These are phyloP conservation scores for Lasius platythorax DNA, from an alignment of 2,888 invertebrate genomes.

Conservation along the genomic window DNA sequence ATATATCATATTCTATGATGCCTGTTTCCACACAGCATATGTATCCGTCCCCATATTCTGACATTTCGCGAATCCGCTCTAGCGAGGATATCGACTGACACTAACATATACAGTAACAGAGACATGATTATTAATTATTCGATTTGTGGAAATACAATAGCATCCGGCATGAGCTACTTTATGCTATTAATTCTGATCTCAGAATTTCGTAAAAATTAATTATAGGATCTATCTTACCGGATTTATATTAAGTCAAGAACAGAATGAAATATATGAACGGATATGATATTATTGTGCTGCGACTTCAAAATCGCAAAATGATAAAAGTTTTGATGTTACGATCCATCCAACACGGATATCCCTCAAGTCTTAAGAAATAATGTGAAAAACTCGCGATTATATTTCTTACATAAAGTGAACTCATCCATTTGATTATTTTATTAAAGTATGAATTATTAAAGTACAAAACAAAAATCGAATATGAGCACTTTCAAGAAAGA, in stretches of 20 bases:
- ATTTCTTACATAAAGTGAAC: background rate
- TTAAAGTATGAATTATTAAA: slow-evolving; percentile 1
- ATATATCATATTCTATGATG: slow-evolving; percentile 64
- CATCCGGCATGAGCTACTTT: background rate
- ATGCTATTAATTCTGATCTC: slow-evolving; percentile 6
- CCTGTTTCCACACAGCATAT: slow-evolving; percentile 21
- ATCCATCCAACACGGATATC: slow-evolving; percentile 9
- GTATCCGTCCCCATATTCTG: slow-evolving; percentile 9
- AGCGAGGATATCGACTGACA: slow-evolving; percentile 17
- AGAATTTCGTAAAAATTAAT: too few relatives aligned
- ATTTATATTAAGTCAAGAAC: slow-evolving; percentile 18
- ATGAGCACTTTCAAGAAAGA: background rate
- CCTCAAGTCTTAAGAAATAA: slow-evolving; percentile 12
- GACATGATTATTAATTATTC: slow-evolving; percentile 23
- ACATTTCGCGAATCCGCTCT: slow-evolving; percentile 7
- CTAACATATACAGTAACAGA: background rate
- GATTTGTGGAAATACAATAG: background rate
- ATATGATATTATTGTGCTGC: slow-evolving; percentile 1
- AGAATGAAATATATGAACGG: slow-evolving; percentile 26
- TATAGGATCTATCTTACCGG: background rate
- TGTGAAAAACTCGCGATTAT: background rate
- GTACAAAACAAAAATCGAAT: slow-evolving; percentile 18
- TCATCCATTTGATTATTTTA: slow-evolving; percentile 27
- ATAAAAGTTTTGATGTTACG: slow-evolving; percentile 18
- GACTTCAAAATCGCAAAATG: slow-evolving; percentile 25